phyloP scores from a whole-genome alignment of 2,888 invertebrate species.

The Acleris emargana region DNA sequence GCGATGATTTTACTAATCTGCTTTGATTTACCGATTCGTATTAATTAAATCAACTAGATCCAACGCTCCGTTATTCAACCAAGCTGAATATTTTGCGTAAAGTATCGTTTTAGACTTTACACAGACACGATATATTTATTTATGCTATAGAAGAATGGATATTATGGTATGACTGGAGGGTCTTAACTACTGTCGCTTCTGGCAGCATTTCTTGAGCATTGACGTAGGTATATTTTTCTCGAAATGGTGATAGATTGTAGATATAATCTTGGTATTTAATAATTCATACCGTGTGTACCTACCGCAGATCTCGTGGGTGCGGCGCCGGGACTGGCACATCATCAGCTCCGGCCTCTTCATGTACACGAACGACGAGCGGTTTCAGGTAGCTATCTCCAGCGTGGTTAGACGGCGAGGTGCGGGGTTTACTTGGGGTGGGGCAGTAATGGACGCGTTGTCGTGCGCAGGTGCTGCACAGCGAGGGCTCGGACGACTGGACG shows the following conservation, averaged over 20 bases:
- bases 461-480: slow-evolving; percentile 88
- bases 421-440: too few relatives aligned
- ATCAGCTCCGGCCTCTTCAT: slow-evolving; percentile 95
- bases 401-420: not conserved
- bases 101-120: too few relatives aligned
- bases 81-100: too few relatives aligned
- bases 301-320: slow-evolving; percentile 94
- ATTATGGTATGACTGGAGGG: too few relatives aligned
- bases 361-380: slow-evolving; percentile 95
- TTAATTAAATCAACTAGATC: too few relatives aligned
- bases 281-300: slow-evolving; percentile 42
- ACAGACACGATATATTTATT: too few relatives aligned
- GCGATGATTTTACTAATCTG: too few relatives aligned
- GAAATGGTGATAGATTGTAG: not conserved
- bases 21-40: too few relatives aligned
- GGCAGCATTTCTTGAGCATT: too few relatives aligned
- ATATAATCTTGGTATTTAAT: not conserved
- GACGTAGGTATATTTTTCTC: not conserved
- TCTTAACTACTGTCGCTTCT: too few relatives aligned
- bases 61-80: too few relatives aligned
- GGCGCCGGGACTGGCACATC: slow-evolving; percentile 96
- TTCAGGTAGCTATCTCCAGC: slow-evolving; percentile 71
- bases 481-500: slow-evolving; percentile 95
- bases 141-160: too few relatives aligned
- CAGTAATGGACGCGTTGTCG: not conserved